Percentiles rank a stretch among this genome's conserved stretches.
These are phyloP conservation scores for Drosophila lutescens DNA, from an alignment of 2,888 invertebrate genomes.

Conservation along the genomic window DNA sequence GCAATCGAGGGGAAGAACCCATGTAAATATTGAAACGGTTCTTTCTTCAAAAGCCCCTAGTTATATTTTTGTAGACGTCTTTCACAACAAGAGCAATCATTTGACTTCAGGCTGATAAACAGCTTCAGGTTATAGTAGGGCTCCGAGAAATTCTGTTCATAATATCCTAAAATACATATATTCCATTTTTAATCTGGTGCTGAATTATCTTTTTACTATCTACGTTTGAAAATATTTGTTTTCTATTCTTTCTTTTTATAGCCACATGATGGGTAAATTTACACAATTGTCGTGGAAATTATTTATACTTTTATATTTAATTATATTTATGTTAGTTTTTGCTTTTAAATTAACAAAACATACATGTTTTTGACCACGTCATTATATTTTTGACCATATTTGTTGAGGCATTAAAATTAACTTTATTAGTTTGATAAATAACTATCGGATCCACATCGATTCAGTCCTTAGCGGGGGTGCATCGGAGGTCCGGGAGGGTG, in stretches of 20 bases:
- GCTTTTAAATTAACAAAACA: not conserved
- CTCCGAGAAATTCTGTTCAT: too few species aligned
- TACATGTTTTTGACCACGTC: not conserved
- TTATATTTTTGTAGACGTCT: not conserved
- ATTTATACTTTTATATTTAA: not conserved
- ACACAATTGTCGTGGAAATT: too few species aligned
- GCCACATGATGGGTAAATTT: too few species aligned
- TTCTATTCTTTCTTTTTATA: too few species aligned
- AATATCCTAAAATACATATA: too few species aligned
- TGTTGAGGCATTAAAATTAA: not conserved
- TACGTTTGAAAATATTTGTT: too few species aligned
- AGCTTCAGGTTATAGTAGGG: not conserved
- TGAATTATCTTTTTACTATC: too few species aligned
- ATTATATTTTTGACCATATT: not conserved
- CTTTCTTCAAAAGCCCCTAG: not conserved
- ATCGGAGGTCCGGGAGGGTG: constrained; percentile 35
- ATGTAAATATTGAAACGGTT: not conserved
- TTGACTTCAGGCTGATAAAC: not conserved
- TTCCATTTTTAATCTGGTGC: too few species aligned
- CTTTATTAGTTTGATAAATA: too few species aligned
- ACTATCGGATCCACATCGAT: not conserved
- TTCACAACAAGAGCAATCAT: not conserved
- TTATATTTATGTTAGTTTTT: not conserved
- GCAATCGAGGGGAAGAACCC: not conserved
- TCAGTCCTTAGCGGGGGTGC: constrained; percentile 34